A percentile compares a stretch with the other conserved stretches of the same genome.
Evolutionary conservation across 2,888 invertebrate genomes (phyloP).

Genomic region (Rhagophthalmus giganteus): DNA sequence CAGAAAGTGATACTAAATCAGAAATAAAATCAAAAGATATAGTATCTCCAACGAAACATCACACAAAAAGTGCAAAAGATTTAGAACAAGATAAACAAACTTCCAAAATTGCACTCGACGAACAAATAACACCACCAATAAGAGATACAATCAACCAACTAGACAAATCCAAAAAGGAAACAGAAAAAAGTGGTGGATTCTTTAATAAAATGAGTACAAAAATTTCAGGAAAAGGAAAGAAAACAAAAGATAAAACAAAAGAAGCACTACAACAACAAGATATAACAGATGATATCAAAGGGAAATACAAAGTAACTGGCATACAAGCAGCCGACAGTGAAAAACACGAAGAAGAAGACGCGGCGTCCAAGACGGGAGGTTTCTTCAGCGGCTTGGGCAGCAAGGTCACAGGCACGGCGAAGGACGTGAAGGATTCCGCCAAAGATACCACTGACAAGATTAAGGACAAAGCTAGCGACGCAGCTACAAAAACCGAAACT

Average conservation of each 20-base stretch:
- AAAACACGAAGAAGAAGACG: background rate
- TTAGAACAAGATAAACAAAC: no score
- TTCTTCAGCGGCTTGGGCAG: slow-evolving; percentile 6
- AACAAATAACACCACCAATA: no score
- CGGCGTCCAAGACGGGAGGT: background rate
- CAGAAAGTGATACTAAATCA: background rate
- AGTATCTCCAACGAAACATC: background rate
- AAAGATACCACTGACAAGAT: background rate
- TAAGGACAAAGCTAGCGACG: background rate
- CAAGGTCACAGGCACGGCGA: background rate
- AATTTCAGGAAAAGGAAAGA: background rate
- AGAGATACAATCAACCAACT: no score
- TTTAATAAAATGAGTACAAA: background rate
- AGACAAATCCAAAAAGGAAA: background rate
- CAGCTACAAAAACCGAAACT: slow-evolving; percentile 3
- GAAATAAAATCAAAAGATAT: background rate
- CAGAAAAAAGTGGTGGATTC: background rate
- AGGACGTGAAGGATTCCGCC: background rate
- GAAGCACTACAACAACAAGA: background rate
- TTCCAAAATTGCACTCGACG: no score
- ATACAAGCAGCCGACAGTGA: no score
- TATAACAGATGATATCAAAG: no score
- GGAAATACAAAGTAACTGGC: no score
- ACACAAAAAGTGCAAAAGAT: no score
- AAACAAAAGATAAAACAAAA: background rate